Conservation (phyloP, 2,888 invertebrate genomes). For the Apamea monoglypha region DNA sequence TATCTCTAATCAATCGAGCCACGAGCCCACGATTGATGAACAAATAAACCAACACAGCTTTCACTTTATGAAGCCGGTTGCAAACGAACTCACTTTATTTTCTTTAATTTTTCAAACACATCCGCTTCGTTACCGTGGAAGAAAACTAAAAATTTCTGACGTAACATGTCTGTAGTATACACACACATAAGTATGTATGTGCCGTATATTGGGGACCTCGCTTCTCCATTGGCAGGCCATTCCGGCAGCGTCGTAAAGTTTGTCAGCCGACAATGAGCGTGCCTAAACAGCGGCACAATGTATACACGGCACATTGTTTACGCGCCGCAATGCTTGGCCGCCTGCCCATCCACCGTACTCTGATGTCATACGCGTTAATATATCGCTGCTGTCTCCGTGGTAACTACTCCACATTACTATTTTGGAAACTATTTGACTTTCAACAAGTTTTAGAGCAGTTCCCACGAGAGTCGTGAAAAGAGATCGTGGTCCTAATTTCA, state of each 20-base stretch:
- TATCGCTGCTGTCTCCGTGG: slow-evolving; percentile 48
- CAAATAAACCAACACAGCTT: slow-evolving; percentile 19
- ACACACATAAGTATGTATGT: background rate
- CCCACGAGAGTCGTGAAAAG: background rate
- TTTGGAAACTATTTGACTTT: slow-evolving; percentile 5
- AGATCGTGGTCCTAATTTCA: background rate
- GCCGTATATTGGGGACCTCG: background rate
- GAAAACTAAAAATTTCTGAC: background rate
- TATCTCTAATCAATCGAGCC: slow-evolving; percentile 24
- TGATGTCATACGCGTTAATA: slow-evolving; percentile 72
- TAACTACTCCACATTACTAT: slow-evolving; percentile 21
- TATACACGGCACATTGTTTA: slow-evolving; percentile 71
- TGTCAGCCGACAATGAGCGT: slow-evolving; percentile 39
- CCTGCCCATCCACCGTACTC: slow-evolving; percentile 68
- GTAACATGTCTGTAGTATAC: slow-evolving; percentile 8
- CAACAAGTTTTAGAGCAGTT: background rate
- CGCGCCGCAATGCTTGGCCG: slow-evolving; percentile 69
- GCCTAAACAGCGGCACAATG: slow-evolving; percentile 56
- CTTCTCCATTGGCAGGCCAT: slow-evolving; percentile 29
- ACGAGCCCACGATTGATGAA: slow-evolving; percentile 1
- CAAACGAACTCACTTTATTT: background rate
- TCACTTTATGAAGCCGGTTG: slow-evolving; percentile 8
- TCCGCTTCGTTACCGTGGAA: slow-evolving; percentile 2
- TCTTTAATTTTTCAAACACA: slow-evolving; percentile 19
- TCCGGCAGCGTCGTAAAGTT: slow-evolving; percentile 31